Conservation (phyloP, 2,888 invertebrate genomes). For the Agrilus cyanescens region DNA sequence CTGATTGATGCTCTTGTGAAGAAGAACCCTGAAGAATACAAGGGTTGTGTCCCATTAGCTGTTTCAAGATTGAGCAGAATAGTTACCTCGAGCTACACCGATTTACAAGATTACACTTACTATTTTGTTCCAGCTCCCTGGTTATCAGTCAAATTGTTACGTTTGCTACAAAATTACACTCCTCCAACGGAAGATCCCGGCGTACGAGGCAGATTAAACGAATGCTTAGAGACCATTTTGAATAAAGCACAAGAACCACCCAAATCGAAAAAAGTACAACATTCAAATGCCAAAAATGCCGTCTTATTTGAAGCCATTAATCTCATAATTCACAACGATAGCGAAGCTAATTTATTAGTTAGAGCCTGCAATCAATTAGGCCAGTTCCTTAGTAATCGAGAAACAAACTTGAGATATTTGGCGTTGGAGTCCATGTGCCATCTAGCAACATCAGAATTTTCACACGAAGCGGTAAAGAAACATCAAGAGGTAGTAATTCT, state of each 20-base stretch:
- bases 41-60: slow-evolving; percentile 95
- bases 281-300: slow-evolving; percentile 99
- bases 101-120: slow-evolving; percentile 99
- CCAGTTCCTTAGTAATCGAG: slow-evolving; percentile 92
- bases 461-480: slow-evolving; percentile 98
- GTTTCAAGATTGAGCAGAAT: slow-evolving; percentile 91
- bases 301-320: slow-evolving; percentile 99
- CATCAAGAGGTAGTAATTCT: slow-evolving; percentile 98
- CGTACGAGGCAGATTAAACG: slow-evolving; percentile 88
- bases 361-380: slow-evolving; percentile 98
- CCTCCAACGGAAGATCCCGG: slow-evolving; percentile 92
- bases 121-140: slow-evolving; percentile 99
- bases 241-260: slow-evolving; percentile 99
- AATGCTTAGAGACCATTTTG: slow-evolving; percentile 94
- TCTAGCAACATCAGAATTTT: slow-evolving; percentile 96
- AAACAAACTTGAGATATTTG: slow-evolving; percentile 94
- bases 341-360: slow-evolving; percentile 92
- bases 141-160: slow-evolving; percentile 93
- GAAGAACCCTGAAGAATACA: slow-evolving; percentile 98
- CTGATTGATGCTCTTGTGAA: slow-evolving; percentile 97
- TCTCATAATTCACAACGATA: slow-evolving; percentile 97
- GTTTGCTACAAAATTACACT: slow-evolving; percentile 95
- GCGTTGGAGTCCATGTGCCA: slow-evolving; percentile 99
- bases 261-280: slow-evolving; percentile 99
- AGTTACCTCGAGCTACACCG: slow-evolving; percentile 97